Evolutionary conservation across 2,888 invertebrate species (phyloP), one percentile per base, ranked within the genome.

Genomic region (Lochmaea crataegi): DNA sequence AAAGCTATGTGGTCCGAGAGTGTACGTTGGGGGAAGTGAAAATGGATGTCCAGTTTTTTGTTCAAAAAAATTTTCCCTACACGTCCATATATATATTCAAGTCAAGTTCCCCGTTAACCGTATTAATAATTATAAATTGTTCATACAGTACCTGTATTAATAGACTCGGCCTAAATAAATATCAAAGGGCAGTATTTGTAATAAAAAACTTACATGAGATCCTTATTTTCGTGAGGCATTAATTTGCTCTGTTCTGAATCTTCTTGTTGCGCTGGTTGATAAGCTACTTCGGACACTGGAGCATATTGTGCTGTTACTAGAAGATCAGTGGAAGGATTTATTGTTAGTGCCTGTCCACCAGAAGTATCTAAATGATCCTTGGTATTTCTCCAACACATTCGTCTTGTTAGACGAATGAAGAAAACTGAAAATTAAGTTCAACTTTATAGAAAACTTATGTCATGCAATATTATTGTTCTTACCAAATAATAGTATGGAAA

Each of bases 291-390:
- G 51, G 93, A 90, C 18, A 93, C 92, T 0, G 93, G 93, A 63
- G 92, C 93, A 87, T 94, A 93, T 86, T 93, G 93, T 45, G 93
- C 93, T 0, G 92, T 90, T 65, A 94, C 93, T 79, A 94, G 87
- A 45, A 93, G 90, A 88, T 94, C 94, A 48, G 93, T 94, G 63
- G 93, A 93, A 65, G 94, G 94, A 87, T 93, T 93, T 69, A 93
- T 89, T 1, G 92, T 92, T 58, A 92, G 88, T 45, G 91, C 88
- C 56, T 89, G 86, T 11, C 87, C 87, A 26, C 89, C 88, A 76
- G 90, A 89, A 80, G 89, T 88, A 74, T 89, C 89, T 75, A 89
- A 86, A 61, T 85, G 85, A 75, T 89, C 85, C 81, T 86, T 86
- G 1, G 82, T 82, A 42, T 81, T 82, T 48, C 85, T 82, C 83